Evolutionary conservation across 2,888 invertebrate genomes (phyloP).

Genomic region (Dexiosoma caninum): DNA sequence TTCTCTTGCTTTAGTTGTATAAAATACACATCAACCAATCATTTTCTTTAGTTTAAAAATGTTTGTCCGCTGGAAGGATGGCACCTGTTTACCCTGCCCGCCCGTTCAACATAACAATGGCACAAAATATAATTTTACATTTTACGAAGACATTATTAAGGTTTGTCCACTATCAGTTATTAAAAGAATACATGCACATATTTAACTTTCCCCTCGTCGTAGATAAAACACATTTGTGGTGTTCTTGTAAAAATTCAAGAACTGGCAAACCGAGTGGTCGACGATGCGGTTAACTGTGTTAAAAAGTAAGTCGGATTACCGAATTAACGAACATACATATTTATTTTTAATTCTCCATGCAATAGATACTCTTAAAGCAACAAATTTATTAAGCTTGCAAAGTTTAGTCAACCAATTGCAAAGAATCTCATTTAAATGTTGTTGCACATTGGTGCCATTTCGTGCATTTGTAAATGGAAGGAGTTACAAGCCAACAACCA

Average conservation of each 20-base stretch:
- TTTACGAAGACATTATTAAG: slow-evolving; percentile 87
- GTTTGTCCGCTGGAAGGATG: slow-evolving; percentile 92
- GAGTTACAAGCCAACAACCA: neutral
- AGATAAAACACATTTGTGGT: slow-evolving; percentile 84
- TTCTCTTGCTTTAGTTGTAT: neutral
- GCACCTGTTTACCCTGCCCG: slow-evolving; percentile 86
- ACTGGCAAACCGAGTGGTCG: slow-evolving; percentile 82
- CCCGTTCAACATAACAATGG: slow-evolving; percentile 76
- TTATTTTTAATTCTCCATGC: too few species aligned
- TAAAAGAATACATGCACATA: neutral
- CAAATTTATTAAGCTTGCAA: neutral
- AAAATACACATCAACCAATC: neutral
- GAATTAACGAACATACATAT: neutral
- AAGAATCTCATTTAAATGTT: too few species aligned
- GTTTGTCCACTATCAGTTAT: slow-evolving; percentile 75
- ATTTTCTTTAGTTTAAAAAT: slow-evolving; percentile 81
- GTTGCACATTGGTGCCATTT: neutral
- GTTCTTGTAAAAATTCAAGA: slow-evolving; percentile 83
- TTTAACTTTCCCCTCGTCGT: slow-evolving; percentile 71
- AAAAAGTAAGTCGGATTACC: slow-evolving; percentile 78
- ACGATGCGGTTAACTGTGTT: slow-evolving; percentile 82
- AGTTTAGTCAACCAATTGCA: too few species aligned
- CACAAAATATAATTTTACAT: slow-evolving; percentile 83
- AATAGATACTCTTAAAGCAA: neutral
- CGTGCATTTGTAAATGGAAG: neutral